Base-by-base conservation (phyloP, 2,113 vertebrate species). In the Picathartes gymnocephalus region DNA sequence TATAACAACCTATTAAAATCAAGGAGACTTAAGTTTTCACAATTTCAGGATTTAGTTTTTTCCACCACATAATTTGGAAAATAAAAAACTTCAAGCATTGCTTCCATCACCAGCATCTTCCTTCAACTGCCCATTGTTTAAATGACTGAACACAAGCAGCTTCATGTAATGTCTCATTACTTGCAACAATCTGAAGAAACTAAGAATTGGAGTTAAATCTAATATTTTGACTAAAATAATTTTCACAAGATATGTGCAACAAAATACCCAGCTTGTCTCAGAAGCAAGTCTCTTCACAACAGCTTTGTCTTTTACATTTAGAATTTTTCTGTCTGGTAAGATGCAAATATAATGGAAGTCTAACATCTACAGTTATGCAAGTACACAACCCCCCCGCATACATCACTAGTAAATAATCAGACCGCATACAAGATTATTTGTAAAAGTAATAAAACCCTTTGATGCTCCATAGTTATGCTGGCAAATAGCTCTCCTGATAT, bases 401-500 rank as follows among this genome's bases (percentile, higher is more conserved):
- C 51, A 65, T 60, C 70, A 89, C 95, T 70, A 94, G 78, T 51
- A 93, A 93, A 92, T 96, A 83, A 88, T 92, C 95, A 95, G 90
- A 94, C 68, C 93, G 96, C 88, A 71, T 95, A 97, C 66, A 96
- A 96, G 93, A 83, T 77, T 92, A 96, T 79, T 35, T 94, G 94
- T 94, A 94, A 64, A 88, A 97, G 91, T 92, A 96, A 95, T 95
- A 95, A 96, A 93, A 70, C 77, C 94, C 88, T 93, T 85, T 70
- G 95, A 96, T 96, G 95, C 91, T 95, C 92, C 58, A 27, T 73
- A 89, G 95, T 97, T 96, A 92, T 96, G 98, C 97, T 98, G 97
- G 98, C 97, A 97, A 97, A 98, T 90, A 97, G 88, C 86, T 94
- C 94, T 97, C 90, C 87, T 85, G 94, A 97, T 97, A 96, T 87